Evolutionary conservation across 2,888 invertebrate species (phyloP), one percentile per base, ranked within the genome.

Genomic region (Xanthorhoe spadicearia): DNA sequence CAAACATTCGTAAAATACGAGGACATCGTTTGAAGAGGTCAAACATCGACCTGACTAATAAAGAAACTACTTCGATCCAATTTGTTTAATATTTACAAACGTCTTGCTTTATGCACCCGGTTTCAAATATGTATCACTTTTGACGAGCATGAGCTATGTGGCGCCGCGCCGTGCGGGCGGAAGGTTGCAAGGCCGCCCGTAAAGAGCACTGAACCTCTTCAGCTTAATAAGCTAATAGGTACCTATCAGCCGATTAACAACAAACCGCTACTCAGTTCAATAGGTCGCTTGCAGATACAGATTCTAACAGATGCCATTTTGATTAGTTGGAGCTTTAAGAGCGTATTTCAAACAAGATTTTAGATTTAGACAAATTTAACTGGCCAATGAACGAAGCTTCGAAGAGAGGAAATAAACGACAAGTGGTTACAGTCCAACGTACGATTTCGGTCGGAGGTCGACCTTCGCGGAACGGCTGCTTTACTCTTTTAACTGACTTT

Each of bases 161-260:
- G 35, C 35, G 8, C n/a, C 8, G 35, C 35, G 35, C 8, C 3
- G 35, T 4, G 35, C 35, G 35, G 6, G 1, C 9, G 10, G 38
- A 13, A 9, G 38, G 38, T 5, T 43, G 5, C 32, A 7, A 32
- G 32, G 32, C 32, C 32, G 32, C 6, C 32, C 13, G 38, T 43
- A 43, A 43, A 43, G 38, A 43, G 38, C 38, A 43, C 38, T 43
- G 38, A 43, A 43, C 38, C 38, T 43, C 38, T 43, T 43, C 38
- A 13, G 13, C 13, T 43, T 4, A 43, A 13, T 13, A 43, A 43
- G 38, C 38, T 43, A 43, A 38, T n/a, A n/a, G n/a, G n/a, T n/a
- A n/a, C n/a, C n/a, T 10, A 38, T 38, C 9, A 9, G 38, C 9
- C 38, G 3, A 5, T 28, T 28, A 38, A 10, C 10, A 38, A 38